Conservation (phyloP, 2,113 vertebrate genomes). For the Cromileptes altivelis region DNA sequence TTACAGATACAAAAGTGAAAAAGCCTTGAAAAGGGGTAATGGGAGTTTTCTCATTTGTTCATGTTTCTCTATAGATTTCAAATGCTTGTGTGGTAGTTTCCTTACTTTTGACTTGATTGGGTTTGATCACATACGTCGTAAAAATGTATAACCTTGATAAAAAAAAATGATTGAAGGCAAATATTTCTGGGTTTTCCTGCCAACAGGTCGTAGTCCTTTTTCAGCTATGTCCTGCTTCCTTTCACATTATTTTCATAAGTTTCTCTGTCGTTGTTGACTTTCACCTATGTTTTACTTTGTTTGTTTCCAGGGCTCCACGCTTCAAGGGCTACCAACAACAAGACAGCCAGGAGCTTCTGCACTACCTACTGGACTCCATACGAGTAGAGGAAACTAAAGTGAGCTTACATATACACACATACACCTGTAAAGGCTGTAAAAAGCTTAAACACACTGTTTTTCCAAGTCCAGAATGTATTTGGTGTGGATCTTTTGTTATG, state of each 20-base stretch:
- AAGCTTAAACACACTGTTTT: neutral
- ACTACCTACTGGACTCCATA: slow-evolving; percentile 95
- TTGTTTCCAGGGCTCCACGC: slow-evolving; percentile 89
- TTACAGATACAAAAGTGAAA: neutral
- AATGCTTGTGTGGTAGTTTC: neutral
- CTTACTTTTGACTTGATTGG: neutral
- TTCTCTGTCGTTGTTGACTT: slow-evolving; percentile 9
- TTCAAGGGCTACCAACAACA: slow-evolving; percentile 99
- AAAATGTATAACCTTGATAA: neutral
- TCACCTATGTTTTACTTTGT: slow-evolving; percentile 20
- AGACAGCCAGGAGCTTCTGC: slow-evolving; percentile 97
- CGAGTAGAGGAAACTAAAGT: slow-evolving; percentile 98
- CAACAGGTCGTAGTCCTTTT: neutral
- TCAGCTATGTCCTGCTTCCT: neutral
- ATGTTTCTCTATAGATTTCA: slow-evolving; percentile 1
- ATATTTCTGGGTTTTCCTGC: neutral
- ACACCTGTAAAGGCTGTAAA: neutral
- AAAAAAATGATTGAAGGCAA: no score
- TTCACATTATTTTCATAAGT: neutral
- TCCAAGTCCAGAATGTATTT: neutral
- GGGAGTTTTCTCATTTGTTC: neutral
- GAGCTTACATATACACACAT: slow-evolving; percentile 30
- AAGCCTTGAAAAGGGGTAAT: neutral
- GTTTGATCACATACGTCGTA: neutral
- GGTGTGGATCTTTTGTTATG: neutral